Conservation (phyloP, 92 coral and sea anemone genomes). For the Siderastrea siderea region DNA sequence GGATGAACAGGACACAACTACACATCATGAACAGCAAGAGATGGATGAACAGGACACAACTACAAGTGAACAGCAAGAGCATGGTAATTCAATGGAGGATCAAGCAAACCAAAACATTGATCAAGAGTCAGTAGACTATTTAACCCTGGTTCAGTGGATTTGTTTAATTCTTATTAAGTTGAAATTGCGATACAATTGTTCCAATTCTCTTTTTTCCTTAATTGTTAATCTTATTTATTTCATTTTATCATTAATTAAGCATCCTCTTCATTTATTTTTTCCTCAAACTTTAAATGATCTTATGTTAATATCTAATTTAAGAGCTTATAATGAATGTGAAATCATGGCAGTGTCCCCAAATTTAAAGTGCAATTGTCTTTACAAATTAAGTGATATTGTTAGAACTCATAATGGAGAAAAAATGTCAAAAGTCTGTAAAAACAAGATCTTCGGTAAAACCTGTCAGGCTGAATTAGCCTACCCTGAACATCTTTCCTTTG, state of each 20-base stretch:
- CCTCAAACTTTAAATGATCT: slow-evolving; percentile 42
- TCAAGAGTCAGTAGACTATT: too few relatives aligned
- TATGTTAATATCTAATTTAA: slow-evolving; percentile 16
- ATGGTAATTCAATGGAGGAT: too few relatives aligned
- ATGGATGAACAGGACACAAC: too few relatives aligned
- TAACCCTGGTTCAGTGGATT: slow-evolving; percentile 3
- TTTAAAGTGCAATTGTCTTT: slow-evolving; percentile 44
- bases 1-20: too few relatives aligned
- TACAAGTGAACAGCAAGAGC: too few relatives aligned
- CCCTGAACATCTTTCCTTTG: slow-evolving; percentile 23
- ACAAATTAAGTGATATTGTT: slow-evolving; percentile 23
- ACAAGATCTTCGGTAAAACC: slow-evolving; percentile 29
- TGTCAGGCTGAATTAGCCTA: slow-evolving; percentile 37
- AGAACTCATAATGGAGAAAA: slow-evolving; percentile 46
- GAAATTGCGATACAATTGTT: slow-evolving; percentile 33
- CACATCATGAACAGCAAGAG: too few relatives aligned
- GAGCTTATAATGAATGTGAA: slow-evolving; percentile 11
- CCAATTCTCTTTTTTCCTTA: slow-evolving; percentile 18
- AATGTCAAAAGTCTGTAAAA: slow-evolving; percentile 4
- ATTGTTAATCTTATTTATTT: slow-evolving; percentile 17
- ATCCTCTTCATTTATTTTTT: slow-evolving; percentile 43
- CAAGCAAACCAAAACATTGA: too few relatives aligned
- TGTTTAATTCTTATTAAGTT: slow-evolving; percentile 40
- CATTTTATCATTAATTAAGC: slow-evolving; percentile 44
- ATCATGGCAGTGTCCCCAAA: slow-evolving; percentile 49